Base-by-base conservation (phyloP, 2,888 invertebrate genomes). In the Eupithecia vulgata region DNA sequence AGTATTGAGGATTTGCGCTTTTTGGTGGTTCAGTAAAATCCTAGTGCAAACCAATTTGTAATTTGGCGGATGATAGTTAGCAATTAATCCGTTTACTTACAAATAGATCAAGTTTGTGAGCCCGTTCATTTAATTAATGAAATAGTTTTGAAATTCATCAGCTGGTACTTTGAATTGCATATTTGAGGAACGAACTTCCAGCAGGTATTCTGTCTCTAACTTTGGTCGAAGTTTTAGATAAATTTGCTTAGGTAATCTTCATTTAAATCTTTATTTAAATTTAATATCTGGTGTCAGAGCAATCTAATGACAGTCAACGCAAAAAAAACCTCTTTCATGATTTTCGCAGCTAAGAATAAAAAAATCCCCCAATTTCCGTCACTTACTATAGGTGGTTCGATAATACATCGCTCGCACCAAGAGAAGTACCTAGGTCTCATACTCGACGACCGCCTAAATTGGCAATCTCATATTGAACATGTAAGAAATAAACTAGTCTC, bases 111-210 rank as follows among this genome's bases (percentile, higher is more conserved):
- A 66, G 59, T 61, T 67, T 66, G 42, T 17, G 45, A 59, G 25
- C 25, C 57, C 17, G 59, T 65, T 68, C 35, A 45, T 42, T 67
- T 57, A 42, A 40, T 67, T 67, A 67, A 21, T 45, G n/a, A 66
- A 70, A 68, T 68, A 61, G 59, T 61, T 68, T 30, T 34, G 34
- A 52, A 67, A 67, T 70, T 62, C 40, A 70, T 62, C 67, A 45
- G 57, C 21, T 30, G 25, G 69, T 70, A 40, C 42, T 69, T 66
- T 48, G 35, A 12, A 34, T 25, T 67, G 67, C 37, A 59, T 67
- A 48, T 59, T 68, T 68, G 64, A 40, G 42, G 52, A 65, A 57
- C 65, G 21, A 68, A 62, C 12, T 72, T 72, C 17, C 6, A 61
- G 61, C 15, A 34, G 34, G 13, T 61, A 59, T 59, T 45, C 17